Conservation (phyloP, 2,113 vertebrate species). For the Nesogale talazaci region DNA sequence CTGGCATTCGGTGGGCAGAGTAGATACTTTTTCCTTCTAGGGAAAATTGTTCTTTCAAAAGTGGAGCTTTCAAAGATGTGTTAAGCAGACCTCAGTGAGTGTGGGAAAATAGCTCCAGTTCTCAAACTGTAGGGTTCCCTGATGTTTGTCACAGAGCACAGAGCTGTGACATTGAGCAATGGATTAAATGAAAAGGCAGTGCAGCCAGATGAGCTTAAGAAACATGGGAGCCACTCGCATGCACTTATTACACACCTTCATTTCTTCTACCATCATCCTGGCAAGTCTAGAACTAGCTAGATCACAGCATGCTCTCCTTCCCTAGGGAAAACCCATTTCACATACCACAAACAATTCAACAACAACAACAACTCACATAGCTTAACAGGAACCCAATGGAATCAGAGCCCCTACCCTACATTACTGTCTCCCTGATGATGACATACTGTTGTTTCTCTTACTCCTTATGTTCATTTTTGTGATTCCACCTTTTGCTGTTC, state of each 20-base stretch:
- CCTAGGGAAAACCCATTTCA: neutral
- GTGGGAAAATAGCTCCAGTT: neutral
- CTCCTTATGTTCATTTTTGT: neutral
- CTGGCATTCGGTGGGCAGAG: constrained; percentile 22
- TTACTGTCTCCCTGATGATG: neutral
- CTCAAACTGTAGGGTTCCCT: neutral
- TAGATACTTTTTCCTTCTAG: constrained; percentile 7
- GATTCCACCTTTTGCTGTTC: neutral
- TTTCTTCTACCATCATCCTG: neutral
- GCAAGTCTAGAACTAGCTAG: neutral
- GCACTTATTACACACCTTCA: neutral
- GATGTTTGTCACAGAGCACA: neutral
- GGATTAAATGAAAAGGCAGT: neutral
- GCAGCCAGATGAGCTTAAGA: constrained; percentile 1
- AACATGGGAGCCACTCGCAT: neutral
- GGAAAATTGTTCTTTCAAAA: constrained; percentile 23
- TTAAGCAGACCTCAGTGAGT: neutral
- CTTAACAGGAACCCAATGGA: neutral
- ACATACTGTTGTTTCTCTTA: neutral
- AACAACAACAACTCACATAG: neutral
- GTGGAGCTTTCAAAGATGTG: constrained; percentile 23
- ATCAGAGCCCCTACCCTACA: neutral
- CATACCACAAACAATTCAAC: no score
- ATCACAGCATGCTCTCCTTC: neutral
- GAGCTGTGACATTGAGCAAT: neutral